Evolutionary conservation across 2,113 vertebrate species (phyloP).

Genomic region (Martes martes): DNA sequence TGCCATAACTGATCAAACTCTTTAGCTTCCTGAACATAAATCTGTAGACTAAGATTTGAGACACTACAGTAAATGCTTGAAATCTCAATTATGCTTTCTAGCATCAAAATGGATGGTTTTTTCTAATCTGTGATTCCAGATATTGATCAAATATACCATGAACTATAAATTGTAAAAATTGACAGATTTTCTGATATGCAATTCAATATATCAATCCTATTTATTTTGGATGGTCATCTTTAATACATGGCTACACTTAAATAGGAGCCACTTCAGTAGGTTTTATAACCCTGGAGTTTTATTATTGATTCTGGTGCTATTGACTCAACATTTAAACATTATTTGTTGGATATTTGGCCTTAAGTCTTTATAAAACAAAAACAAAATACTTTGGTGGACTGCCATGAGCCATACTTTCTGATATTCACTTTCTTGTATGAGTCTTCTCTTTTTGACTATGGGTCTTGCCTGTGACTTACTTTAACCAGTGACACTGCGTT

Average conservation of each 20-base stretch:
- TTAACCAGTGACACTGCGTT: not conserved
- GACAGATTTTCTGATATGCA: not conserved
- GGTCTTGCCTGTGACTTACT: not conserved
- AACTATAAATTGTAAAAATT: not conserved
- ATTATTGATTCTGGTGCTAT: not conserved
- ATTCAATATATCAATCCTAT: not conserved
- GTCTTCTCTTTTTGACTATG: not conserved
- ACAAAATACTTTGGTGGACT: not conserved
- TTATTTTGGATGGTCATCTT: not conserved
- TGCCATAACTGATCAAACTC: not conserved
- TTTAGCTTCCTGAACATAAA: not conserved
- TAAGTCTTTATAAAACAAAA: not conserved
- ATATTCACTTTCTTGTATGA: not conserved
- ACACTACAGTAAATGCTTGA: not conserved
- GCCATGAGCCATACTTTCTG: not conserved
- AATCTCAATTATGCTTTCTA: not conserved
- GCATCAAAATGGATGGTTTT: not conserved
- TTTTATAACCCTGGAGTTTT: not conserved
- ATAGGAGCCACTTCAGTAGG: not conserved
- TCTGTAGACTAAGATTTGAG: not conserved
- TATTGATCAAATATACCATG: not conserved
- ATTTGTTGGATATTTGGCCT: not conserved
- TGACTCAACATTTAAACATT: not conserved
- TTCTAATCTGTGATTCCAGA: not conserved
- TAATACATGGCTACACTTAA: not conserved